phyloP scores from a whole-genome alignment of 2,797 vertebrate species.

The Argyrosomus regius region DNA sequence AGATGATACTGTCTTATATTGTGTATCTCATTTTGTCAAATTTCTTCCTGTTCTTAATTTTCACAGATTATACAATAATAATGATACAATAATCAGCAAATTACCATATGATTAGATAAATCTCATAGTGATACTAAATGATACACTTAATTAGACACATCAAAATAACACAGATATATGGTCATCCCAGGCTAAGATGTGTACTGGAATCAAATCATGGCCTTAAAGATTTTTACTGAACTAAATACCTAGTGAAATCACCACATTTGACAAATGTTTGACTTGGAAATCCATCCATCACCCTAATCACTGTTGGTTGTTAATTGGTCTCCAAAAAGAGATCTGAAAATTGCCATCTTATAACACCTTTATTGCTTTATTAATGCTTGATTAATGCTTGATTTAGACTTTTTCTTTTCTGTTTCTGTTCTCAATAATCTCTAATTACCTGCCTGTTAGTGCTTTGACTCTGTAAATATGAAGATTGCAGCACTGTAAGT shows the following conservation, averaged over 20 bases:
- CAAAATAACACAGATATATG: too few relatives aligned
- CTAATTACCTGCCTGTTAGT: not conserved
- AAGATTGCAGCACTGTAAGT: not conserved
- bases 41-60: not conserved
- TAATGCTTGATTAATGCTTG: too few relatives aligned
- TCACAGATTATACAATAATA: not conserved
- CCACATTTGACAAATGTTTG: not conserved
- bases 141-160: not conserved
- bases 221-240: not conserved
- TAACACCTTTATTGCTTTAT: not conserved
- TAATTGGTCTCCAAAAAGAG: slow-evolving; percentile 6
- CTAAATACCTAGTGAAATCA: not conserved
- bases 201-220: not conserved
- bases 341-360: not conserved
- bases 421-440: not conserved
- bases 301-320: not conserved
- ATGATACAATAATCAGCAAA: not conserved
- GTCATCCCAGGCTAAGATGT: too few relatives aligned
- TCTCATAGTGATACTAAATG: not conserved
- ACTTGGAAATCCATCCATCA: not conserved
- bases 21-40: not conserved
- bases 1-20: slow-evolving; percentile 8
- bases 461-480: too few relatives aligned
- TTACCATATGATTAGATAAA: not conserved
- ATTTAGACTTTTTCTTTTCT: too few relatives aligned